These are phyloP conservation scores for Leucozona laternaria DNA, from an alignment of 2,888 invertebrate species.

Conservation along the genomic window DNA sequence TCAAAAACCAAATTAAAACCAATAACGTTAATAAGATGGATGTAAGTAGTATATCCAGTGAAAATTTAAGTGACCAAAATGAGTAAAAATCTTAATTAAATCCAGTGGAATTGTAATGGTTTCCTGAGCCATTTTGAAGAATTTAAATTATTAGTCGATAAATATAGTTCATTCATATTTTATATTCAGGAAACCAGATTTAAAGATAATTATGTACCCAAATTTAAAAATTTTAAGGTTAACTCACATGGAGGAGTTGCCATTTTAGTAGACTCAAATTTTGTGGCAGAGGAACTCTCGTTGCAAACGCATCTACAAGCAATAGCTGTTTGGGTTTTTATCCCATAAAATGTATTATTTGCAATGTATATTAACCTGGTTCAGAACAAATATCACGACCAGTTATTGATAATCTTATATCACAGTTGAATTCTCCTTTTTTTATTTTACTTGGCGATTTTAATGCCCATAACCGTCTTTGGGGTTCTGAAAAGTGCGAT, in stretches of 20 bases:
- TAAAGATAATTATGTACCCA: no score
- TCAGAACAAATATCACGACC: neutral
- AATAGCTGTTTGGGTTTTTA: neutral
- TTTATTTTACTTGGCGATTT: no score
- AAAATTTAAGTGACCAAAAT: neutral
- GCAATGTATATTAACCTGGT: neutral
- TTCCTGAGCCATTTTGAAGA: neutral
- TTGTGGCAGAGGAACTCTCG: neutral
- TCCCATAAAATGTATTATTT: no score
- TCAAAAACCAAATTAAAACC: neutral
- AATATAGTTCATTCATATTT: constrained; percentile 7
- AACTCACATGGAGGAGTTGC: no score
- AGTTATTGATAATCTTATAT: neutral
- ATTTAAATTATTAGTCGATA: constrained; percentile 3
- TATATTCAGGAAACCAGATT: constrained; percentile 15
- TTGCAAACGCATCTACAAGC: constrained; percentile 14
- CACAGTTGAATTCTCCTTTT: neutral
- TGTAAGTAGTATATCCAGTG: neutral
- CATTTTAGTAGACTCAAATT: no score
- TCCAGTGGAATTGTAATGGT: constrained; percentile 2
- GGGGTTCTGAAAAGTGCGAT: no score
- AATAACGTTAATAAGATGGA: neutral
- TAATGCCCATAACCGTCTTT: no score
- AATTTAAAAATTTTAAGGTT: no score
- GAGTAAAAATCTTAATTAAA: neutral